Base-by-base conservation (phyloP, 2,888 invertebrate species). In the Perithous albicinctus region DNA sequence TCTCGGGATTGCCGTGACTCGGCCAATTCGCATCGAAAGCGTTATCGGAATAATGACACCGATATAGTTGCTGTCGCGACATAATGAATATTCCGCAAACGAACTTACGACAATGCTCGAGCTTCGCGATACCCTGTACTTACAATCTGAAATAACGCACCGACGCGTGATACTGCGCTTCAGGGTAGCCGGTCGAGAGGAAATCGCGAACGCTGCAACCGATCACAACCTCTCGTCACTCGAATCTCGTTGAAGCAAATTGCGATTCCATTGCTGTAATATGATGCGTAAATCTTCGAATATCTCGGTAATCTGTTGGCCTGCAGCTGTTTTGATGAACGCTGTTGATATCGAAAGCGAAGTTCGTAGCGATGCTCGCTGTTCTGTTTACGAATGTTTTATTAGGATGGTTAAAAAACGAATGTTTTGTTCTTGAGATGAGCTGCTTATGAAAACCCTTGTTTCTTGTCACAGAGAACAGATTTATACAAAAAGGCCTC, bases 351-450 rank as follows among this genome's bases (percentile, higher is more conserved):
- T 15, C 48, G 32, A 38, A 29, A 18, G 54, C 43, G 43, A 69
- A 74, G 69, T 69, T 79, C 74, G 63, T 74, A 79, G 69, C 63
- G 18, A 63, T 56, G 54, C 20, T 2, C 61, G 54, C 54, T 54
- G 38, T 51, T 10, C 61, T 26, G 4, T 66, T 35, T 61, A 20
- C 20, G 10, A 10, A 48, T 48, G 7, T 20, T 48, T 48, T 20
- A 20, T 1, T 15, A 15, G 18, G 15, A 7, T 46, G 3, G 7
- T n/a, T n/a, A n/a, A n/a, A n/a, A n/a, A n/a, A n/a, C n/a, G n/a
- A n/a, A n/a, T n/a, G n/a, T n/a, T n/a, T n/a, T n/a, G n/a, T n/a
- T n/a, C n/a, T n/a, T n/a, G n/a, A n/a, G n/a, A n/a, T n/a, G n/a
- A n/a, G n/a, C n/a, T n/a, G n/a, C n/a, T n/a, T n/a, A n/a, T n/a